phyloP scores from a whole-genome alignment of 2,888 invertebrate species.

The Allygus modestus region DNA sequence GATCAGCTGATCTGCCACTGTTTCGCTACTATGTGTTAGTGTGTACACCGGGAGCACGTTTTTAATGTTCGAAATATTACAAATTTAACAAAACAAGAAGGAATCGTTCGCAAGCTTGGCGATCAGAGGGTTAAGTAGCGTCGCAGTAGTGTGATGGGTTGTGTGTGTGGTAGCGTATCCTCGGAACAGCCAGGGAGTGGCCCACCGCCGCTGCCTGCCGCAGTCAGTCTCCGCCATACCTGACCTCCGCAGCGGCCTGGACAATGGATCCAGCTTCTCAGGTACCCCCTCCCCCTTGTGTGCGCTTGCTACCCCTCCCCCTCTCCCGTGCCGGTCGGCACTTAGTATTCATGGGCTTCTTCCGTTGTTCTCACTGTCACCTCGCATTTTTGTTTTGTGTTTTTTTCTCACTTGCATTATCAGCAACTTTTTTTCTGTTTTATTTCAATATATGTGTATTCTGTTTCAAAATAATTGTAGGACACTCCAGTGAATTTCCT shows the following conservation, averaged over 20 bases:
- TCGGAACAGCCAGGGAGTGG: conserved; percentile 91
- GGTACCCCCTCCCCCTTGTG: conserved; percentile 75
- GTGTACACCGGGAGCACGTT: too few relatives aligned
- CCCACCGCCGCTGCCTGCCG: conserved; percentile 90
- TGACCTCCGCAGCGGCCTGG: conserved; percentile 85
- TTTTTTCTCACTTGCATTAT: conserved; percentile 44
- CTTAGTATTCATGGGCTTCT: conserved; percentile 28
- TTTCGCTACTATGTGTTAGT: too few relatives aligned
- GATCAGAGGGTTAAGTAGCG: too few relatives aligned
- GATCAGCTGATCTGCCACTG: too few relatives aligned
- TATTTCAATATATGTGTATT: conserved; percentile 59
- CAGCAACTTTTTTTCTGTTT: conserved; percentile 6
- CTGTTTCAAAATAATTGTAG: background rate
- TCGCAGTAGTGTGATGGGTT: too few relatives aligned
- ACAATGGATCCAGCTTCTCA: conserved; percentile 74
- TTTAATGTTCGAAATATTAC: too few relatives aligned
- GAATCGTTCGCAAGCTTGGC: too few relatives aligned
- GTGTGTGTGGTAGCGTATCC: conserved; percentile 73
- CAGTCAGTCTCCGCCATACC: conserved; percentile 92
- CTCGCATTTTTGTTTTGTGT: conserved; percentile 53
- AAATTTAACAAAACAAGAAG: too few relatives aligned
- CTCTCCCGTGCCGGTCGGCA: conserved; percentile 70
- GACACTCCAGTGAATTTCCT: too few relatives aligned
- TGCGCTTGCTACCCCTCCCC: conserved; percentile 72
- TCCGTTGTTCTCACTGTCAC: conserved; percentile 74